Evolutionary conservation across 2,113 vertebrate genomes (phyloP).

Genomic region (Rhinolophus ferrumequinum): DNA sequence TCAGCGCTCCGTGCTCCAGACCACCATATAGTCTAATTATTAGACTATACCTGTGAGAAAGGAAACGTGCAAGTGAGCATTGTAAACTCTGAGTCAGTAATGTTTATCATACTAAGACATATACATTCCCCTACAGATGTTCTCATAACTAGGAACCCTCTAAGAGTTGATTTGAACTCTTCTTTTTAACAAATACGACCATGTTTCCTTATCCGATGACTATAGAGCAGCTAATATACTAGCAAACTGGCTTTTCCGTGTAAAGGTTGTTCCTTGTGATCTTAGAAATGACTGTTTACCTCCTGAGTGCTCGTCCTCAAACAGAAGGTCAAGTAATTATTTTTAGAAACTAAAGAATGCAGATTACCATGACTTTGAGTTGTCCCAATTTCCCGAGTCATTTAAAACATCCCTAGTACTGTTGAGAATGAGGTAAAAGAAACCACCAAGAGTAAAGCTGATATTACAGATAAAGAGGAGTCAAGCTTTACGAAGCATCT

Average conservation of each 20-base stretch:
- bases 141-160: neutral
- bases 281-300: slow-evolving; percentile 1
- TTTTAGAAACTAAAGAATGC: slow-evolving; percentile 41
- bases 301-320: neutral
- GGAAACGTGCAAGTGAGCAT: neutral
- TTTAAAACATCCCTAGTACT: neutral
- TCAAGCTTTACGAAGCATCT: neutral
- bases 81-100: neutral
- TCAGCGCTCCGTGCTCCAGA: neutral
- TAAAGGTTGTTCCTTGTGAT: neutral
- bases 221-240: neutral
- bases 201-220: neutral
- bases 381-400: neutral
- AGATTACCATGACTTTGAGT: neutral
- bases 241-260: slow-evolving; percentile 41
- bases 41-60: neutral
- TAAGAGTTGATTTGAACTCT: neutral
- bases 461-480: neutral
- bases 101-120: neutral
- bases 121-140: neutral
- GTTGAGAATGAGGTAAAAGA: neutral
- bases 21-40: neutral
- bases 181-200: neutral
- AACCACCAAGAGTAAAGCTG: neutral
- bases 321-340: slow-evolving; percentile 30